Evolutionary conservation across 2,888 invertebrate species (phyloP).

Genomic region (Lissonota sp.): DNA sequence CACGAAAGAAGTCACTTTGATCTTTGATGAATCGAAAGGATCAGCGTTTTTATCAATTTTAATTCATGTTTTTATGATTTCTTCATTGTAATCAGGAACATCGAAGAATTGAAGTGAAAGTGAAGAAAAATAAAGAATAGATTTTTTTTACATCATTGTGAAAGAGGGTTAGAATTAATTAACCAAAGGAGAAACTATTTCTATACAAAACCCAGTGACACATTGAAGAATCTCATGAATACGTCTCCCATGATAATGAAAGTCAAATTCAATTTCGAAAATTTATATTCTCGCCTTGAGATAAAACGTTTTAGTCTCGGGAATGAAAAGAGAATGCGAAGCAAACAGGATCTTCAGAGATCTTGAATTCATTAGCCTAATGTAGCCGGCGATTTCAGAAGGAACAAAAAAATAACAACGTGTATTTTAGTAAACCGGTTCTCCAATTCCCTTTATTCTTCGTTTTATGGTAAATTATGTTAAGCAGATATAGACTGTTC

Average conservation of each 20-base stretch:
- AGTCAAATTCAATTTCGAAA: background rate
- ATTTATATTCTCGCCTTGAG: background rate
- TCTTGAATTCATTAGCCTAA: slow-evolving; percentile 13
- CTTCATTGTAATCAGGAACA: no score
- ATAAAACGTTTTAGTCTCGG: background rate
- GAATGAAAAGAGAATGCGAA: background rate
- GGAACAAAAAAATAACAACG: slow-evolving; percentile 18
- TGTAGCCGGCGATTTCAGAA: background rate
- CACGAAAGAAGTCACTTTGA: no score
- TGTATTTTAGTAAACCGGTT: slow-evolving; percentile 54
- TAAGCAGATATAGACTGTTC: background rate
- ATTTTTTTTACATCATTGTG: no score
- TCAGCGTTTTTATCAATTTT: no score
- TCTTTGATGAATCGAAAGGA: no score
- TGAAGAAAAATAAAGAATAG: no score
- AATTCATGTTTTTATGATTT: no score
- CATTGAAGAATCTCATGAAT: background rate
- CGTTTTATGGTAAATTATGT: background rate
- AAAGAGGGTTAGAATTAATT: no score
- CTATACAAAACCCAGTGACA: background rate
- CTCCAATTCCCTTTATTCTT: slow-evolving; percentile 21
- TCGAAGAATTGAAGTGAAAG: no score
- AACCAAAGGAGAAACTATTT: no score
- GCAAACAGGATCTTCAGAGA: slow-evolving; percentile 12
- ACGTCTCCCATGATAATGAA: background rate